Evolutionary conservation across 2,797 vertebrate genomes (phyloP).

Genomic region (Triplophysa yarkandensis): DNA sequence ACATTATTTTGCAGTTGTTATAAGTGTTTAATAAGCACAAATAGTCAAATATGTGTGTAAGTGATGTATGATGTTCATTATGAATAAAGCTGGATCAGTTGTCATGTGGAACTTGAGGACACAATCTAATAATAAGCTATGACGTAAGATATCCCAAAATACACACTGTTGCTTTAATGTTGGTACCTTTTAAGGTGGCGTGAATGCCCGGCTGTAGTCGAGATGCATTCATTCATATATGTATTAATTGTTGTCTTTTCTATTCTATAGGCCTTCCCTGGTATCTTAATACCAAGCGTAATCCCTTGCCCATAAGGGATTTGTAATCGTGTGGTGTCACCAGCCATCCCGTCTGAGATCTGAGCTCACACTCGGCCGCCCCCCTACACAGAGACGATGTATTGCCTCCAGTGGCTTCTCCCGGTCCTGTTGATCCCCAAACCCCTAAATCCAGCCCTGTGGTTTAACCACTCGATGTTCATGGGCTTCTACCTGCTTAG

Average conservation of each 20-base stretch:
- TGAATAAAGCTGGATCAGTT: neutral
- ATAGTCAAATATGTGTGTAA: no score
- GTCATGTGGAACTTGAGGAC: neutral
- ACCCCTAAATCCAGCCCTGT: slow-evolving; percentile 95
- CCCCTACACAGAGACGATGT: slow-evolving; percentile 78
- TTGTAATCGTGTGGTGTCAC: slow-evolving; percentile 47
- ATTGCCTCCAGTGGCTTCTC: slow-evolving; percentile 98
- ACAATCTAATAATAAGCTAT: slow-evolving; percentile 1
- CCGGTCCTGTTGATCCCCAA: slow-evolving; percentile 98
- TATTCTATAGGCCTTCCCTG: slow-evolving; percentile 47
- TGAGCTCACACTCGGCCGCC: slow-evolving; percentile 41
- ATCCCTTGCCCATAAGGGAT: slow-evolving; percentile 46
- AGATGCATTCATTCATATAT: no score
- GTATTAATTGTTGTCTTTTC: slow-evolving; percentile 10
- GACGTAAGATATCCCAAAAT: slow-evolving; percentile 9
- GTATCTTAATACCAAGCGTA: slow-evolving; percentile 34
- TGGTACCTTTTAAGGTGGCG: neutral
- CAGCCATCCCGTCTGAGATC: slow-evolving; percentile 37
- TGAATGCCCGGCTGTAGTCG: neutral
- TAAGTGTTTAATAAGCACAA: neutral
- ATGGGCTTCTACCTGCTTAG: slow-evolving; percentile 99
- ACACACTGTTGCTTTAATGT: slow-evolving; percentile 4
- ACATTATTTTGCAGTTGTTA: neutral
- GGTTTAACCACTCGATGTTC: slow-evolving; percentile 99
- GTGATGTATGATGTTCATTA: neutral